Percentiles rank a stretch among this genome's conserved stretches.
Evolutionary conservation across 2,888 invertebrate species (phyloP).

Genomic region (Thereva nobilitata): DNA sequence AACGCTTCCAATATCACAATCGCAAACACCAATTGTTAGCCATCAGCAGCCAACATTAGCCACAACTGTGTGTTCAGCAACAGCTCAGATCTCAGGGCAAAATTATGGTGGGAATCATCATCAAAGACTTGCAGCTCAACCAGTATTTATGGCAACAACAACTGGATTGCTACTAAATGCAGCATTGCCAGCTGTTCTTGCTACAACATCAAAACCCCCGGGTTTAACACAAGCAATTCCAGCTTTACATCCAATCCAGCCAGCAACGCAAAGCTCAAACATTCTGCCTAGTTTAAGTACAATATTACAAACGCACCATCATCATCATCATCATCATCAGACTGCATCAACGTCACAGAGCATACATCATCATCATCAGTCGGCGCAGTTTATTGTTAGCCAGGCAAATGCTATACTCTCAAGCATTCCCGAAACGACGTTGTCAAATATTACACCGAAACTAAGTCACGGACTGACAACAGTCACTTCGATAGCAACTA

Average conservation of each 20-base stretch:
- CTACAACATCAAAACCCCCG: conserved; percentile 44
- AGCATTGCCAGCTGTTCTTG: conserved; percentile 55
- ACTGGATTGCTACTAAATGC: conserved; percentile 55
- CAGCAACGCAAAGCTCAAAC: conserved; percentile 29
- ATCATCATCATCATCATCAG: neutral
- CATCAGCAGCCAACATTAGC: conserved; percentile 12
- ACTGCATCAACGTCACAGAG: conserved; percentile 6
- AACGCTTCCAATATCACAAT: conserved; percentile 44
- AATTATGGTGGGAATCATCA: conserved; percentile 14
- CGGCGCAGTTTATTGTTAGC: conserved; percentile 17
- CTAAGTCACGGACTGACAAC: conserved; percentile 30
- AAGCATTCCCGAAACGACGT: conserved; percentile 27
- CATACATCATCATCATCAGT: neutral
- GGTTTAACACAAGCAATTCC: conserved; percentile 47
- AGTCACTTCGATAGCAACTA: conserved; percentile 32
- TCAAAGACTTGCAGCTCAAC: conserved; percentile 47
- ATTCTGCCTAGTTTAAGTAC: conserved; percentile 41
- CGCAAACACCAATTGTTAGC: conserved; percentile 21
- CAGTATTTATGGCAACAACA: conserved; percentile 57
- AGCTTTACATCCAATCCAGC: conserved; percentile 54
- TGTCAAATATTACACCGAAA: conserved; percentile 30
- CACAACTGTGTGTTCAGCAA: conserved; percentile 5
- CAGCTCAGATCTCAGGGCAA: neutral
- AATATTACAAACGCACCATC: conserved; percentile 38
- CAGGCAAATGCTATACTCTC: conserved; percentile 39